Conservation (phyloP, 2,113 vertebrate species). For the Alectura lathami region DNA sequence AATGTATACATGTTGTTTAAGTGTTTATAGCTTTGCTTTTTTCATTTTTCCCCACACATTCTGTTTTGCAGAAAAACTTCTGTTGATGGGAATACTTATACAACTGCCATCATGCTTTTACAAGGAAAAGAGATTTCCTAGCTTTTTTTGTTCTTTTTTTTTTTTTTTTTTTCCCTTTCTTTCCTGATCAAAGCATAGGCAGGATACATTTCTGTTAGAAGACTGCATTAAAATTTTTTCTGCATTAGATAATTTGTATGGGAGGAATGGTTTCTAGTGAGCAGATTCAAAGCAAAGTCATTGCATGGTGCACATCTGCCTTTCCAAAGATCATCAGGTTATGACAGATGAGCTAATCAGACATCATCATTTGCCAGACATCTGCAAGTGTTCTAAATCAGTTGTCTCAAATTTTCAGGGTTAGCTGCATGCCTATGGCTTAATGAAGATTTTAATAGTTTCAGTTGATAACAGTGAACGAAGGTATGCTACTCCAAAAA, state of each 20-base stretch:
- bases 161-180: not conserved
- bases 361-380: not conserved
- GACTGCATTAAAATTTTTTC: not conserved
- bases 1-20: not conserved
- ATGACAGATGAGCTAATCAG: not conserved
- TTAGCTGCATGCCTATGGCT: not conserved
- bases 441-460: conserved; percentile 6
- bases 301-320: not conserved
- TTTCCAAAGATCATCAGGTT: not conserved
- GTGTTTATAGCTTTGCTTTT: not conserved
- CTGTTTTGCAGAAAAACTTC: not conserved
- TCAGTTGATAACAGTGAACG: not conserved
- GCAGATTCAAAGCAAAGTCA: not conserved
- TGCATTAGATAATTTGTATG: not conserved
- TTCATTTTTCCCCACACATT: not conserved
- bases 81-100: not conserved
- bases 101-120: not conserved
- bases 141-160: not conserved
- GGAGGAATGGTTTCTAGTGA: not conserved
- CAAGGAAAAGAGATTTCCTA: not conserved
- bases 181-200: not conserved
- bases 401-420: not conserved
- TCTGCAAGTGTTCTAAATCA: not conserved
- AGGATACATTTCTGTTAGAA: not conserved
- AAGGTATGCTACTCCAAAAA: not conserved